These are phyloP conservation scores for Sardina pilchardus DNA, from an alignment of 2,113 vertebrate species.

Conservation along the genomic window DNA sequence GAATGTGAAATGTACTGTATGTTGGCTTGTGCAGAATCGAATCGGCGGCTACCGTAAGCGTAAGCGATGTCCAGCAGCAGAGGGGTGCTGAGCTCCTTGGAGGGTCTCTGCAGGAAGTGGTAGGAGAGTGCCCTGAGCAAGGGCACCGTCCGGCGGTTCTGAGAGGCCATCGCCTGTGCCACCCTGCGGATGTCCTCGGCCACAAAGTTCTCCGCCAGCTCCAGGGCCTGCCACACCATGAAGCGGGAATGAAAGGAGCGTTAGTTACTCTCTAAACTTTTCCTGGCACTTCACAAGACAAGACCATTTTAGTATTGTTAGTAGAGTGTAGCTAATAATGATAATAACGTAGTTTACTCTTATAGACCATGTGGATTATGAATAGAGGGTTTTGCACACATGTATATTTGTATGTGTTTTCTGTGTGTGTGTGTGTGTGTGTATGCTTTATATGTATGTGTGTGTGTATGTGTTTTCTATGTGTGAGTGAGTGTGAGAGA, in stretches of 20 bases:
- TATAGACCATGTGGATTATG: not conserved
- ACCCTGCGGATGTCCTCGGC: conserved; percentile 78
- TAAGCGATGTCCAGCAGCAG: conserved; percentile 80
- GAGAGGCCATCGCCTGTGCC: conserved; percentile 70
- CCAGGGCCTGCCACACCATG: conserved; percentile 77
- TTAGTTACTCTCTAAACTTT: not conserved
- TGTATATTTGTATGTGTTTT: not conserved
- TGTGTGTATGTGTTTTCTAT: not conserved
- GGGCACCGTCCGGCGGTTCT: conserved; percentile 77
- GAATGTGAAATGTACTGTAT: too few relatives aligned
- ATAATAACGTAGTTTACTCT: not conserved
- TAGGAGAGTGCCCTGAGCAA: conserved; percentile 86
- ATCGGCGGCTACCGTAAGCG: conserved; percentile 75
- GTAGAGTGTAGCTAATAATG: not conserved
- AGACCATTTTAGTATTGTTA: not conserved
- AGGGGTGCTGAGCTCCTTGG: conserved; percentile 63
- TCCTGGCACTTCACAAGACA: not conserved
- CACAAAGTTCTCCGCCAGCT: conserved; percentile 80
- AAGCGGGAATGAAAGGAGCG: not conserved
- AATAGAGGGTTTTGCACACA: too few relatives aligned
- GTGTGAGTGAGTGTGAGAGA: too few relatives aligned
- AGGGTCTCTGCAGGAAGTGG: conserved; percentile 82
- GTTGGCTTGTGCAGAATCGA: too few relatives aligned
- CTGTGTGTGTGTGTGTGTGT: too few relatives aligned
- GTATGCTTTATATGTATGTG: not conserved